phyloP scores from a whole-genome alignment of 2,797 vertebrate genomes.

The Crenichthys baileyi region DNA sequence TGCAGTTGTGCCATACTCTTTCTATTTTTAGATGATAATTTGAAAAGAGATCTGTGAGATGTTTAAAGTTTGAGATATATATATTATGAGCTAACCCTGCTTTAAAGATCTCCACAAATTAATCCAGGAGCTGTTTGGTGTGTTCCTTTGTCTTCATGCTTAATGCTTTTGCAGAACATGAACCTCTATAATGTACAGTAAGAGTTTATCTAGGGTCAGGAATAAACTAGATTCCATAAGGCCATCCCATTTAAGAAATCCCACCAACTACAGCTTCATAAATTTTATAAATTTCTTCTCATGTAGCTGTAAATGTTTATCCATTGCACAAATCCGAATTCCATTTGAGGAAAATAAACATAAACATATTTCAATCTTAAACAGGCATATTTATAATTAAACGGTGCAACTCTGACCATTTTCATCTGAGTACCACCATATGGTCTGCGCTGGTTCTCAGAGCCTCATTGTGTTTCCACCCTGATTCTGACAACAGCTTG shows the following conservation, averaged over 20 bases:
- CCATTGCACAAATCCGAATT: slow-evolving; percentile 75
- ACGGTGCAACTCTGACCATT: slow-evolving; percentile 68
- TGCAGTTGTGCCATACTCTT: not conserved
- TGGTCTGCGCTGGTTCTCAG: slow-evolving; percentile 61
- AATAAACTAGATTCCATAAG: slow-evolving; percentile 46
- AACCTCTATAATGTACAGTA: not conserved
- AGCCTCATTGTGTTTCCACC: slow-evolving; percentile 35
- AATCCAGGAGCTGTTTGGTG: not conserved
- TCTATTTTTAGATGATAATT: not conserved
- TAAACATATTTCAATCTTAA: slow-evolving; percentile 72
- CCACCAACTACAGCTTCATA: slow-evolving; percentile 54
- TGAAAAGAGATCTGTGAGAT: not conserved
- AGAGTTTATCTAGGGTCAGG: not conserved
- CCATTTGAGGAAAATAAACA: slow-evolving; percentile 76
- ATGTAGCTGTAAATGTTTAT: slow-evolving; percentile 81
- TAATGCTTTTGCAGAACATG: not conserved
- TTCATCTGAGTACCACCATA: slow-evolving; percentile 79
- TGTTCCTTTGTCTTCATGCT: no score
- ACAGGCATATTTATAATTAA: slow-evolving; percentile 73
- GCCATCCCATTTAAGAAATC: slow-evolving; percentile 59
- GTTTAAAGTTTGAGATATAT: no score
- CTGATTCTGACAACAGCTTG: slow-evolving; percentile 66
- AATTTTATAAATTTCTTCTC: slow-evolving; percentile 67
- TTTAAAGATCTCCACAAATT: not conserved
- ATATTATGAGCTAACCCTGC: not conserved